phyloP scores from a whole-genome alignment of 2,113 vertebrate genomes.

The Fulica atra region DNA sequence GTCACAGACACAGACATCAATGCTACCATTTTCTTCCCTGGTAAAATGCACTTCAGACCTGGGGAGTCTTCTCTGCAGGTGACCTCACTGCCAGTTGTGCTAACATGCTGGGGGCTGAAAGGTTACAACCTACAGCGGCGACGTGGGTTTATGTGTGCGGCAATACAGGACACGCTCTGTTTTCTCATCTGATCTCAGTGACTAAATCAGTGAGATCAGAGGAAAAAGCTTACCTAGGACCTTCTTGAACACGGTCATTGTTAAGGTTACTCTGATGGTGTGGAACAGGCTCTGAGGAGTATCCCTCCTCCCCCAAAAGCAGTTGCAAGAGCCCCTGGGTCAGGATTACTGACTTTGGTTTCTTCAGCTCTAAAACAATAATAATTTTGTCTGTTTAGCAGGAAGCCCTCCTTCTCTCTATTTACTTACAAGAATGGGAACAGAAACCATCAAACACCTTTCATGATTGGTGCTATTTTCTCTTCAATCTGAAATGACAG shows the following conservation, averaged over 20 bases:
- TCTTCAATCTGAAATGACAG: constrained; percentile 7
- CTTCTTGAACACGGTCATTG: neutral
- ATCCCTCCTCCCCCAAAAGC: neutral
- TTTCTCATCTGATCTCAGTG: no score
- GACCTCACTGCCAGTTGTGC: neutral
- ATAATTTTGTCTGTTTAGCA: neutral
- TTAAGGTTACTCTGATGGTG: neutral
- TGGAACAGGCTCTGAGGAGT: neutral
- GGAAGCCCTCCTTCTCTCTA: neutral
- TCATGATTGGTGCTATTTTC: neutral
- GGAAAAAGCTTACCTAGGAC: neutral
- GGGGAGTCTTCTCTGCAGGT: neutral
- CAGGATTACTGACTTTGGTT: neutral
- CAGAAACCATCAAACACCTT: neutral
- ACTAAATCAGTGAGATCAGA: neutral
- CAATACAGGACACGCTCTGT: neutral
- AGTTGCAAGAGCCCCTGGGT: neutral
- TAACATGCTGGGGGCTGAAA: neutral
- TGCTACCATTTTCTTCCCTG: neutral
- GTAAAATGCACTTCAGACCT: neutral
- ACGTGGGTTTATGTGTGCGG: neutral
- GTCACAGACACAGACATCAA: neutral
- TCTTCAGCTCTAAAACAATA: neutral
- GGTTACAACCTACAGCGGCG: neutral
- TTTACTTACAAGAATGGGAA: neutral